Percentiles rank a stretch among this genome's conserved stretches.
Conservation (phyloP, 2,113 vertebrate genomes). For the Phycodurus eques region DNA sequence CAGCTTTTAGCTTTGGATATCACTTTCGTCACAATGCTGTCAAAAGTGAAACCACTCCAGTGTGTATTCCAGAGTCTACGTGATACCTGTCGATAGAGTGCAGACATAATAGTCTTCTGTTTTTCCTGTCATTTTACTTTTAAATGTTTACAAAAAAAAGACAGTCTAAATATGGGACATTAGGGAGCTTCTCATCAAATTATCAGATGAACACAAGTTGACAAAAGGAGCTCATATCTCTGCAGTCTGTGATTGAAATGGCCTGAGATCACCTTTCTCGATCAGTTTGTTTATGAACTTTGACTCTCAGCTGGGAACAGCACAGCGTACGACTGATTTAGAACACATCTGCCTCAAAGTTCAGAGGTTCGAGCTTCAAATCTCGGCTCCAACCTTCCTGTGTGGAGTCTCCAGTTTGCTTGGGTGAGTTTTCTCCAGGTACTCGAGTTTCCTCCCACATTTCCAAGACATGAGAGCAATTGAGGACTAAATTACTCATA, state of each 20-base stretch:
- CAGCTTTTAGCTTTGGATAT: constrained; percentile 53
- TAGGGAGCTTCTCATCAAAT: not conserved
- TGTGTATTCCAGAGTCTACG: not conserved
- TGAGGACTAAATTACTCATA: too few species aligned
- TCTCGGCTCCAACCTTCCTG: constrained; percentile 18
- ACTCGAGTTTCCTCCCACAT: not conserved
- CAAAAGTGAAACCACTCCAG: constrained; percentile 18
- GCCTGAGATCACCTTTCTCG: not conserved
- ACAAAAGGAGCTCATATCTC: constrained; percentile 43
- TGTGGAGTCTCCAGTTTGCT: too few species aligned
- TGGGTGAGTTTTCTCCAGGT: too few species aligned
- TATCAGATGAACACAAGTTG: not conserved
- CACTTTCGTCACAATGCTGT: constrained; percentile 36
- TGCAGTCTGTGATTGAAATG: constrained; percentile 30
- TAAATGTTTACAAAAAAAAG: not conserved
- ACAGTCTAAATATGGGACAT: too few species aligned
- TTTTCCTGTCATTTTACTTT: not conserved
- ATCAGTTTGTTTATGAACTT: too few species aligned
- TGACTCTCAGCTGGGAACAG: too few species aligned
- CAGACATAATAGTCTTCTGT: not conserved
- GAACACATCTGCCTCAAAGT: constrained; percentile 23
- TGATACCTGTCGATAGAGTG: not conserved
- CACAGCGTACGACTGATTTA: too few species aligned
- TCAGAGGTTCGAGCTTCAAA: constrained; percentile 24
- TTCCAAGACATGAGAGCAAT: constrained; percentile 15